These are phyloP conservation scores for Triplophysa tibetana DNA, from an alignment of 2,113 vertebrate species.

Conservation along the genomic window DNA sequence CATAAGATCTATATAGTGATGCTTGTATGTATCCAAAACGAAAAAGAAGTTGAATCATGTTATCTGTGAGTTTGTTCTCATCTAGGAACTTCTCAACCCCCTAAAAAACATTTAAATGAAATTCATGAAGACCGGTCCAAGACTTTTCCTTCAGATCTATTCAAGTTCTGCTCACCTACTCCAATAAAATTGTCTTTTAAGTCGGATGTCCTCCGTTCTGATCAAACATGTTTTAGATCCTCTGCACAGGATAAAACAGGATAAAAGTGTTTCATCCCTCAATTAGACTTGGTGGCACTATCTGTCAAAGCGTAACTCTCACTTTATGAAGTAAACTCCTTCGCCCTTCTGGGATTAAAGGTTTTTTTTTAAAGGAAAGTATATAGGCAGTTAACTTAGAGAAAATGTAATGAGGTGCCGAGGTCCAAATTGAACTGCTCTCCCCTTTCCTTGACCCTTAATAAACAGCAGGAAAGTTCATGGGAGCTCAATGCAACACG, in stretches of 20 bases:
- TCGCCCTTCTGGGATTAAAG: neutral
- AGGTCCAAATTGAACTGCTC: neutral
- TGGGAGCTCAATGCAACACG: neutral
- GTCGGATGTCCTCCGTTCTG: neutral
- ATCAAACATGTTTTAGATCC: conserved; percentile 27
- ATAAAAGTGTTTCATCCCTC: conserved; percentile 21
- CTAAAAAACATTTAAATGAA: neutral
- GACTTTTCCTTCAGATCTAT: neutral
- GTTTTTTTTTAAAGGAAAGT: neutral
- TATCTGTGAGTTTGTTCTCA: conserved; percentile 1
- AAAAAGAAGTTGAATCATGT: neutral
- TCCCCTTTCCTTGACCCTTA: conserved; percentile 14
- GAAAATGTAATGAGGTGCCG: neutral
- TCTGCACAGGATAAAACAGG: conserved; percentile 8
- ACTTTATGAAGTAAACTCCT: conserved; percentile 1
- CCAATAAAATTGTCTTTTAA: conserved; percentile 10
- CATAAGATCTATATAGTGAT: too few species aligned
- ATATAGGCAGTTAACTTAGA: neutral
- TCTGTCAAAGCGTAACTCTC: conserved; percentile 6
- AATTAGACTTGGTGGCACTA: conserved; percentile 13
- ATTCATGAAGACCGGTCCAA: neutral
- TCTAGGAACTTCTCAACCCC: neutral
- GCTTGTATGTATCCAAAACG: too few species aligned
- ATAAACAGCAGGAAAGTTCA: neutral
- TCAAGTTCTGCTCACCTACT: neutral